phyloP scores from a whole-genome alignment of 2,113 vertebrate species.

The Siphamia tubifer region DNA sequence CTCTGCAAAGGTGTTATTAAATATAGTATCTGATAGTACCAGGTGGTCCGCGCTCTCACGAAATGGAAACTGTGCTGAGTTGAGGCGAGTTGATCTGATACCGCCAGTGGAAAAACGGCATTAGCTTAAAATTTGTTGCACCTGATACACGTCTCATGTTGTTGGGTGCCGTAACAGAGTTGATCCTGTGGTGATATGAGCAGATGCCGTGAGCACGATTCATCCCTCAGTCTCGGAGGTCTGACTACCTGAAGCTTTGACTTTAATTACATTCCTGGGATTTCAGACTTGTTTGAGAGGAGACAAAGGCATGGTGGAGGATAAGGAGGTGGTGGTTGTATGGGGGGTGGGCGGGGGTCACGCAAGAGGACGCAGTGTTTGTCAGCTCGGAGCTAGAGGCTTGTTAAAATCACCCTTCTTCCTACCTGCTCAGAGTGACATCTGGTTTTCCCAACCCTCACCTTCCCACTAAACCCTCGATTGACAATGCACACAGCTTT shows the following conservation, averaged over 20 bases:
- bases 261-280: slow-evolving; percentile 73
- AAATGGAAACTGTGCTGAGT: no score
- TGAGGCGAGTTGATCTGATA: no score
- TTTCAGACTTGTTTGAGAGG: slow-evolving; percentile 39
- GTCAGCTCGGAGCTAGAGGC: slow-evolving; percentile 49
- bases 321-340: neutral
- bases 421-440: slow-evolving; percentile 61
- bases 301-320: neutral
- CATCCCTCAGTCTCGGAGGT: slow-evolving; percentile 9
- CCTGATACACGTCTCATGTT: neutral
- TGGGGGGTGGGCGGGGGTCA: neutral
- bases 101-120: no score
- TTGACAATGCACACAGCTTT: slow-evolving; percentile 6
- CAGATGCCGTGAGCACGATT: neutral
- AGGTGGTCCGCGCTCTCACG: no score
- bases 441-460: slow-evolving; percentile 64
- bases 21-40: no score
- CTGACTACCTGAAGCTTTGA: slow-evolving; percentile 30
- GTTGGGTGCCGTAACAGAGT: no score
- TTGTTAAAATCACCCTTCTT: slow-evolving; percentile 67
- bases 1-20: no score
- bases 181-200: neutral
- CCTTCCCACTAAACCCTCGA: slow-evolving; percentile 34
- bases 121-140: no score
- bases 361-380: slow-evolving; percentile 23